phyloP scores from a whole-genome alignment of 2,797 vertebrate species.

The Rhynchotus rufescens region DNA sequence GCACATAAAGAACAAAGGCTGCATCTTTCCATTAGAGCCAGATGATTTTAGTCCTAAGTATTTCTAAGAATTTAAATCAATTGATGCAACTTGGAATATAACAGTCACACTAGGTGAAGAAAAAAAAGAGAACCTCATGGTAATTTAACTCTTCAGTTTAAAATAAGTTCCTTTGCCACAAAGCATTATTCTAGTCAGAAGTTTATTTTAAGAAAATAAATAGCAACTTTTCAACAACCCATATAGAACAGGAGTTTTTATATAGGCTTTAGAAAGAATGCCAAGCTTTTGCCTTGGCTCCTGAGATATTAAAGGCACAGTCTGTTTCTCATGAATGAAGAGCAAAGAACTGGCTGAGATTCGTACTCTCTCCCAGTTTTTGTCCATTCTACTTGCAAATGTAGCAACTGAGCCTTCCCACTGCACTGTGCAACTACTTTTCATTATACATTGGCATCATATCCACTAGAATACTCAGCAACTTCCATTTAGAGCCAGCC shows the following conservation, averaged over 20 bases:
- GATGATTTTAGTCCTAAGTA: constrained; percentile 40
- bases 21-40: constrained; percentile 35
- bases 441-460: constrained; percentile 56
- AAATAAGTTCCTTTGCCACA: constrained; percentile 66
- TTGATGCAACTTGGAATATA: constrained; percentile 27
- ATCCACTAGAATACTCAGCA: constrained; percentile 16
- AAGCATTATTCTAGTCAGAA: constrained; percentile 73
- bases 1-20: constrained; percentile 33
- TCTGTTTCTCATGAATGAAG: constrained; percentile 69
- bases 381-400: constrained; percentile 48
- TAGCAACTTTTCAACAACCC: constrained; percentile 63
- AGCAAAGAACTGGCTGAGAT: constrained; percentile 40
- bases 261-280: constrained; percentile 67
- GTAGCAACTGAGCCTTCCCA: constrained; percentile 46
- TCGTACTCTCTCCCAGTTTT: constrained; percentile 19
- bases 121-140: constrained; percentile 71
- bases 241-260: constrained; percentile 64
- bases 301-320: constrained; percentile 57
- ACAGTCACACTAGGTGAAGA: constrained; percentile 34
- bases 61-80: constrained; percentile 30
- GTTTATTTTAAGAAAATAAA: constrained; percentile 70
- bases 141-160: constrained; percentile 66
- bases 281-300: constrained; percentile 50
- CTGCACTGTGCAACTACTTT: constrained; percentile 58
- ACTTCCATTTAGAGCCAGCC: constrained; percentile 48